Base-by-base conservation (phyloP, 2,888 invertebrate species). In the Ormyrus pomaceus region DNA sequence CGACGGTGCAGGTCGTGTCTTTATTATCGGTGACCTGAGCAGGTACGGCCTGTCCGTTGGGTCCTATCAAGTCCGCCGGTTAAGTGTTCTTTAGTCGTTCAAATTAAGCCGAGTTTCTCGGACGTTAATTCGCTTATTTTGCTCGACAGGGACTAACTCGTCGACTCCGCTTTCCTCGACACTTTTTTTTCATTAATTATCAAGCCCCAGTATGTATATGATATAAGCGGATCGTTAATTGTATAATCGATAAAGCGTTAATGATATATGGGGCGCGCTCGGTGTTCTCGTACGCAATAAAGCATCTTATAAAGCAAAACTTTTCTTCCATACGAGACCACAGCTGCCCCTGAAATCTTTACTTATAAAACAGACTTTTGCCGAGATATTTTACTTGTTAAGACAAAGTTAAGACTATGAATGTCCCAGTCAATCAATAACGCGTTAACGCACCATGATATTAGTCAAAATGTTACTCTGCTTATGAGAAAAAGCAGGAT, bases 11-110 rank as follows among this genome's bases (percentile, higher is more conserved):
- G 82, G 95, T 94, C 69, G 95, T 95, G 83, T 95, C 93, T 83
- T 96, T 96, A 81, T 95, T 94, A 88, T 97, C 94, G 87, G 96
- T 95, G 83, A 97, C 96, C 91, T 97, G 96, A 84, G 97, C 96
- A 80, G 97, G 96, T 86, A 97, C 95, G 83, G 96, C 95, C 91
- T 96, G 96, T 87, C 97, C 97, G 90, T 96, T 96, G 86, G 98
- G 98, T 92, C 97, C 98, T 98, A 93, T 86, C 90, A 91, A 89
- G 88, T 89, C 89, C 89, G 87, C 74, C 74, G 74, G 62, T 80
- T 75, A 69, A 34, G 34, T 34, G 34, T 34, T 34, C 34, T 34
- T 74, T 74, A 80, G 71, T 76, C 58, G 73, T 74, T 72, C 53
- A 69, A 69, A 70, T 70, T 34, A 56, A 69, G 48, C 62, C 64